phyloP scores from a whole-genome alignment of 2,797 vertebrate genomes.

The Diplodus puntazzo region DNA sequence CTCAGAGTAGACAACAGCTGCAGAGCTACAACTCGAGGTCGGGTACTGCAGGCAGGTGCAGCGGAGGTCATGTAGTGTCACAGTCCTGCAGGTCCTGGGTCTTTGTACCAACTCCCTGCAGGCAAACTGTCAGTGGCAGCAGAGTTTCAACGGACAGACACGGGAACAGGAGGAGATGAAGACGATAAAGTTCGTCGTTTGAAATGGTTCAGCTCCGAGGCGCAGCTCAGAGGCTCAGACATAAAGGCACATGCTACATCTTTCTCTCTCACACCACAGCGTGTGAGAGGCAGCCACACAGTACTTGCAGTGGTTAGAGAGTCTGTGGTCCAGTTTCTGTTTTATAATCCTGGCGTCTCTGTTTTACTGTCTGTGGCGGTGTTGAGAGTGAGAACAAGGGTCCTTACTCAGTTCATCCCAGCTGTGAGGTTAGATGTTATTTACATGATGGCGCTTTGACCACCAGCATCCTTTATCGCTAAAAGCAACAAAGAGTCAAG shows the following conservation, averaged over 20 bases:
- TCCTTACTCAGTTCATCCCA: constrained; percentile 29
- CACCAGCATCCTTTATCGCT: constrained; percentile 23
- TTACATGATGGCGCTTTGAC: constrained; percentile 36
- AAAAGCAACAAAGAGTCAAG: constrained; percentile 34
- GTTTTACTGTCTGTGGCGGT: constrained; percentile 33
- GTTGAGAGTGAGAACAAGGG: constrained; percentile 26
- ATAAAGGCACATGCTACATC: constrained; percentile 49
- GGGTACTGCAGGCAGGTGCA: constrained; percentile 59
- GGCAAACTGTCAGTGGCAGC: constrained; percentile 59
- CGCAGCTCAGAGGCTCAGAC: constrained; percentile 66
- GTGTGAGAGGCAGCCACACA: constrained; percentile 36
- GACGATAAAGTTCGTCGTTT: constrained; percentile 74
- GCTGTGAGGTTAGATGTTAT: constrained; percentile 33
- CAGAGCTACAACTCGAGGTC: constrained; percentile 30
- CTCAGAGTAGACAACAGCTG: constrained; percentile 26
- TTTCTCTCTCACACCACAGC: constrained; percentile 47
- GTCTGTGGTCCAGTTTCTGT: constrained; percentile 26
- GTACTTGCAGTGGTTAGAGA: constrained; percentile 38
- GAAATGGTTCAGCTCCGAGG: constrained; percentile 72
- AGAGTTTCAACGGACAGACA: constrained; percentile 55
- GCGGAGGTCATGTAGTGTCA: constrained; percentile 15
- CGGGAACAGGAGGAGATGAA: constrained; percentile 74
- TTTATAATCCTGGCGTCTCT: constrained; percentile 30
- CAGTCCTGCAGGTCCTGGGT: constrained; percentile 38
- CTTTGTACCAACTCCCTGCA: constrained; percentile 52